Evolutionary conservation across 2,888 invertebrate species (phyloP).

Genomic region (Epinotia nisella): DNA sequence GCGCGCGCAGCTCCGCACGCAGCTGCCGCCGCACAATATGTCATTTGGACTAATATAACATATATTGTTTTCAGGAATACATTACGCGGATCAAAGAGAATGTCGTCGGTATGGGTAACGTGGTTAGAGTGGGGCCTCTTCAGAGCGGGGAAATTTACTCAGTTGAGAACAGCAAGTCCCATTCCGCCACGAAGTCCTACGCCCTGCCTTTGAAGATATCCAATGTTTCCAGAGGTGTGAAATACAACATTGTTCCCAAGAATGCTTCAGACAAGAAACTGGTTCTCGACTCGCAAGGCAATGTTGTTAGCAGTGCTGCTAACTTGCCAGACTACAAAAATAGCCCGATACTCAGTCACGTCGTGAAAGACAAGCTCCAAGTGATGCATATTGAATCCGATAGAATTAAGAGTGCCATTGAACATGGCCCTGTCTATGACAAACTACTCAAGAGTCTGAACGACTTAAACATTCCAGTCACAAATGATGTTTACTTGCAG

Average conservation of each 20-base stretch:
- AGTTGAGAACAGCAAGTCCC: constrained; percentile 75
- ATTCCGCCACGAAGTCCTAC: constrained; percentile 75
- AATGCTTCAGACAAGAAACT: constrained; percentile 81
- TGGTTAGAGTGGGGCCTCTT: constrained; percentile 85
- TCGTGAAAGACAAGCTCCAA: constrained; percentile 81
- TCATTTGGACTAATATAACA: background rate
- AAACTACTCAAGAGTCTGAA: constrained; percentile 82
- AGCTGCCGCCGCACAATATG: constrained; percentile 89
- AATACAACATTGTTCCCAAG: constrained; percentile 80
- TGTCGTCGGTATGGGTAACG: constrained; percentile 90
- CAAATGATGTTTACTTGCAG: constrained; percentile 81
- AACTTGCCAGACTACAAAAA: constrained; percentile 79
- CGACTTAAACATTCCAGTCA: constrained; percentile 80
- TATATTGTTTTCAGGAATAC: constrained; percentile 70
- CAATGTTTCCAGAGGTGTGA: constrained; percentile 76
- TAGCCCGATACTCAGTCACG: constrained; percentile 77
- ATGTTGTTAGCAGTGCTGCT: constrained; percentile 79
- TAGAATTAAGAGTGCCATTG: constrained; percentile 85
- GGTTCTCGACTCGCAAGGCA: constrained; percentile 78
- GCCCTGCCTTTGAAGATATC: constrained; percentile 80
- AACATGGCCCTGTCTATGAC: constrained; percentile 86
- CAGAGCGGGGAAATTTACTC: constrained; percentile 78
- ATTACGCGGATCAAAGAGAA: constrained; percentile 86
- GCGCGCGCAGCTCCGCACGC: constrained; percentile 92
- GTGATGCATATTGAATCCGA: constrained; percentile 83